Conservation (phyloP, 2,113 vertebrate genomes). For the Connochaetes taurinus region DNA sequence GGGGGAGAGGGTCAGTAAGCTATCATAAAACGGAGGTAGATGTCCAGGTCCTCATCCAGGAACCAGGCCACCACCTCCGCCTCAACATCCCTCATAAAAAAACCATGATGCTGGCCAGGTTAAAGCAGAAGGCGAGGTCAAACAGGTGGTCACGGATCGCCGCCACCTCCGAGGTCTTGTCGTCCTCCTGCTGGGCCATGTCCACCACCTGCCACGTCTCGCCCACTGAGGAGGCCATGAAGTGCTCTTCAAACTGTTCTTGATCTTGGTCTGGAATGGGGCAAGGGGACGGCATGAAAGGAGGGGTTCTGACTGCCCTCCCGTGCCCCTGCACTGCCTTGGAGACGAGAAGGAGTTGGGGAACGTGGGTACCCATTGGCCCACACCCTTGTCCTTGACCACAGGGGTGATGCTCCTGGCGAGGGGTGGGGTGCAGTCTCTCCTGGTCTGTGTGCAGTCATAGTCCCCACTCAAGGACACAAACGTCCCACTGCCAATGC, state of each 20-base stretch:
- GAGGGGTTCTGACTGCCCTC: not conserved
- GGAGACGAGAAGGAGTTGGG: not conserved
- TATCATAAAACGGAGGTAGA: conserved; percentile 60
- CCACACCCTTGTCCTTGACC: not conserved
- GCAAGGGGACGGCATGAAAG: not conserved
- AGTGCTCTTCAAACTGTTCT: conserved; percentile 75
- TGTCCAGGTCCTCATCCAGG: conserved; percentile 40
- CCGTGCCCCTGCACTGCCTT: fast-evolving
- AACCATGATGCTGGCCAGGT: conserved; percentile 49
- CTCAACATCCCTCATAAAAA: conserved; percentile 65
- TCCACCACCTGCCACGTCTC: conserved; percentile 73
- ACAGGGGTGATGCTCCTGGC: not conserved
- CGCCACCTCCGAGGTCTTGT: not conserved
- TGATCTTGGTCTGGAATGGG: conserved; percentile 60
- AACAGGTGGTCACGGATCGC: not conserved
- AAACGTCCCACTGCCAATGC: not conserved
- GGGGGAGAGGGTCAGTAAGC: not conserved
- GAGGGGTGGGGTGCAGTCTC: not conserved
- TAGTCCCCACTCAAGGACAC: not conserved
- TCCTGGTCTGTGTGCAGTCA: not conserved
- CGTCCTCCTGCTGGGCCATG: conserved; percentile 71
- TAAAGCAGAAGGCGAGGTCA: conserved; percentile 60
- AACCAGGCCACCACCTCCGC: conserved; percentile 38
- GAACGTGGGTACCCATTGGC: fast-evolving
- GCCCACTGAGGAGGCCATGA: conserved; percentile 75